Conservation (phyloP, 2,888 invertebrate genomes). For the Scelioninae gen. 1 region DNA sequence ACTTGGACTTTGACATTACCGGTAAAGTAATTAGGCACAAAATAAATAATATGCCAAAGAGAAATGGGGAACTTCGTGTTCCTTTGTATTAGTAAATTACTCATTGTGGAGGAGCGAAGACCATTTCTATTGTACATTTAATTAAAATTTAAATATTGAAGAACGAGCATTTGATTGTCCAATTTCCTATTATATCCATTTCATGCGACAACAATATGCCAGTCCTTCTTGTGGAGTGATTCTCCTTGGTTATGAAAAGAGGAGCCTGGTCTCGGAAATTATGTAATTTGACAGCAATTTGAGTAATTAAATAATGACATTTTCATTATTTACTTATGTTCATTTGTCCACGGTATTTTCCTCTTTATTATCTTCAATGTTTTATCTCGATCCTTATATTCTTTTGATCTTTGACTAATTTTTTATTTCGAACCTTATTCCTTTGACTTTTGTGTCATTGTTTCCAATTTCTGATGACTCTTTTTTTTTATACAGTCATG, state of each 20-base stretch:
- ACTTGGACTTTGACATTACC: constrained; percentile 25
- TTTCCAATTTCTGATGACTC: too few species aligned
- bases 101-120: constrained; percentile 31
- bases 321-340: too few species aligned
- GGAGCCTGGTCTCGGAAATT: background rate
- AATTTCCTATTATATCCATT: constrained; percentile 55
- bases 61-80: constrained; percentile 29
- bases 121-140: constrained; percentile 53
- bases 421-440: too few species aligned
- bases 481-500: too few species aligned
- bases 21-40: constrained; percentile 39
- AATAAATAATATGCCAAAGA: constrained; percentile 47
- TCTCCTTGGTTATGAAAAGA: constrained; percentile 7
- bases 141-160: constrained; percentile 65
- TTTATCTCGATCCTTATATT: too few species aligned
- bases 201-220: constrained; percentile 43
- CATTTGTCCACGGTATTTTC: too few species aligned
- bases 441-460: too few species aligned
- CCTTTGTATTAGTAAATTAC: constrained; percentile 52
- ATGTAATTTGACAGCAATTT: background rate
- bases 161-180: constrained; percentile 52
- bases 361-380: too few species aligned
- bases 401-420: too few species aligned
- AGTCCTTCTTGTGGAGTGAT: constrained; percentile 9
- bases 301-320: too few species aligned